phyloP scores from a whole-genome alignment of 2,797 vertebrate species.

The Leptodactylus fallax region DNA sequence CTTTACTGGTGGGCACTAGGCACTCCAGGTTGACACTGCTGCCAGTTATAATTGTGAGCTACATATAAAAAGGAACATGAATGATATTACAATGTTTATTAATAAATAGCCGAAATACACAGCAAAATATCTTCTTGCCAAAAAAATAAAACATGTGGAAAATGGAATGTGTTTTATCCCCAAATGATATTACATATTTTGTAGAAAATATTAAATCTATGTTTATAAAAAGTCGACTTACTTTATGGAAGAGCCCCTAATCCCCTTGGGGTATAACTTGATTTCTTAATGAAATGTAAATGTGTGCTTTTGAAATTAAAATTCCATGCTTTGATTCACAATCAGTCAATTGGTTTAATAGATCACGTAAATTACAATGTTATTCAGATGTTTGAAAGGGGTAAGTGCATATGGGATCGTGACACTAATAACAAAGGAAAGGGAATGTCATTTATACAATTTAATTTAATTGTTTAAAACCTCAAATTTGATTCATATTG shows the following conservation, averaged over 20 bases:
- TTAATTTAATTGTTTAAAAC: conserved; percentile 63
- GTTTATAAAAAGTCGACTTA: not conserved
- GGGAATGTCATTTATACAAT: conserved; percentile 61
- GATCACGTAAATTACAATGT: conserved; percentile 43
- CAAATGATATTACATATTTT: not conserved
- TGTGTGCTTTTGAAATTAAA: conserved; percentile 59
- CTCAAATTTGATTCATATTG: conserved; percentile 62
- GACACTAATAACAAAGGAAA: conserved; percentile 63
- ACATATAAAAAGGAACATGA: no score
- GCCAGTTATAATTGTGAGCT: no score
- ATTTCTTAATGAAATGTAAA: conserved; percentile 59
- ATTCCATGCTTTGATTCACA: conserved; percentile 50
- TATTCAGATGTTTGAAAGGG: conserved; percentile 49
- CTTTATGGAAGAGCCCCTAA: not conserved
- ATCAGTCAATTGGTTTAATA: conserved; percentile 60
- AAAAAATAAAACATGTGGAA: not conserved
- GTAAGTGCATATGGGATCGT: conserved; percentile 54
- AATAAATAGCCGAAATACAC: no score
- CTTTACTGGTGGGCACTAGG: no score
- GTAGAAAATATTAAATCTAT: not conserved
- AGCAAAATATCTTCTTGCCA: not conserved
- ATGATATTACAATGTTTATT: no score
- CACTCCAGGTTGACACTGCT: no score
- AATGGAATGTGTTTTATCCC: not conserved
- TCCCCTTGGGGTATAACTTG: conserved; percentile 20